phyloP scores from a whole-genome alignment of 2,797 vertebrate species.

The Acanthurus tractus region DNA sequence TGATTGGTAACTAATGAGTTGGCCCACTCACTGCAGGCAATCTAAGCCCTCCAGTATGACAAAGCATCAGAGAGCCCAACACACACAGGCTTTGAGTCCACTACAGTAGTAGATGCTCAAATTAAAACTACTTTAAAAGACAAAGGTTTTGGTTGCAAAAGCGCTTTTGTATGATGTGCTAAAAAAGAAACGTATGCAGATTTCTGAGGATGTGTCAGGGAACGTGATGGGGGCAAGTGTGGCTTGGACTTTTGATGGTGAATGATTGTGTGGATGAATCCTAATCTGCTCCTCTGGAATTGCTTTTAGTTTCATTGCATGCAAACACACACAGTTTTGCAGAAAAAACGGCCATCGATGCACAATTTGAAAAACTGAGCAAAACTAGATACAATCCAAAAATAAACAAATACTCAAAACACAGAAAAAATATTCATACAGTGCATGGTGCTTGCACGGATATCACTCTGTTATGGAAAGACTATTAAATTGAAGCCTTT shows the following conservation, averaged over 20 bases:
- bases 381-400: background rate
- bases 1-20: constrained; percentile 43
- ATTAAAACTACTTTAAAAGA: constrained; percentile 57
- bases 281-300: background rate
- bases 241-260: background rate
- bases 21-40: constrained; percentile 28
- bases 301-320: constrained; percentile 16
- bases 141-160: constrained; percentile 24
- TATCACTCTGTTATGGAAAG: constrained; percentile 29
- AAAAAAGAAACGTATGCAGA: constrained; percentile 28
- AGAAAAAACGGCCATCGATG: background rate
- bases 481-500: constrained; percentile 27
- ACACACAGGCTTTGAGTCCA: constrained; percentile 61
- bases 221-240: constrained; percentile 10
- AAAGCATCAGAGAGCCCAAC: constrained; percentile 9
- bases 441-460: constrained; percentile 3
- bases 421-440: background rate
- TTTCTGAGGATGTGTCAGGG: constrained; percentile 21
- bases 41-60: constrained; percentile 22
- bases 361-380: background rate
- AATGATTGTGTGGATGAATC: constrained; percentile 14
- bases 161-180: constrained; percentile 34
- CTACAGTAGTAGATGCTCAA: constrained; percentile 32
- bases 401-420: background rate
- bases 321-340: background rate